Conservation (phyloP, 2,888 invertebrate genomes). For the Ichneumoninae sp. region DNA sequence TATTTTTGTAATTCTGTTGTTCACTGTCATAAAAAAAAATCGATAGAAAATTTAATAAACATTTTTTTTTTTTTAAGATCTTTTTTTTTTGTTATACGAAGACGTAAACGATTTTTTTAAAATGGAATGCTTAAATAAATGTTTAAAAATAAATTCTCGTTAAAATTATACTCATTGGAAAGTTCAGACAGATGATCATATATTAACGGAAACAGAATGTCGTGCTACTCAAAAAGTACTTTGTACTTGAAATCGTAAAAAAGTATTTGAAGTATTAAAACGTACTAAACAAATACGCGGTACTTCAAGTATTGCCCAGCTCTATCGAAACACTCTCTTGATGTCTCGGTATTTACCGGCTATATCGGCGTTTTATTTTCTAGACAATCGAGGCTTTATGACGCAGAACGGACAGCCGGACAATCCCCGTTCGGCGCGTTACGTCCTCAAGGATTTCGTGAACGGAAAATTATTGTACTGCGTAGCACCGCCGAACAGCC, state of each 20-base stretch:
- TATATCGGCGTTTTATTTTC: conserved; percentile 38
- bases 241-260: too few relatives aligned
- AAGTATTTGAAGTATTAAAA: too few relatives aligned
- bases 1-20: too few relatives aligned
- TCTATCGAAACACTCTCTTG: conserved; percentile 67
- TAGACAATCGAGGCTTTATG: conserved; percentile 98
- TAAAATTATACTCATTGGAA: too few relatives aligned
- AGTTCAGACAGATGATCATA: too few relatives aligned
- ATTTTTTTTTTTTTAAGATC: background rate
- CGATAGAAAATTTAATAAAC: background rate
- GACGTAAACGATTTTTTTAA: background rate
- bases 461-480: conserved; percentile 94
- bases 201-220: too few relatives aligned
- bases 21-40: too few relatives aligned
- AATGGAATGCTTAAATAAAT: too few relatives aligned
- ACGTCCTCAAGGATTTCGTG: conserved; percentile 96
- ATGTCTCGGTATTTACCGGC: background rate
- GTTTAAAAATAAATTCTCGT: too few relatives aligned
- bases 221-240: too few relatives aligned
- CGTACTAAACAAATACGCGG: too few relatives aligned
- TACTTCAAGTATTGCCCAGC: too few relatives aligned
- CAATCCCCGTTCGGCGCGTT: conserved; percentile 94
- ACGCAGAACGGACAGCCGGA: conserved; percentile 98
- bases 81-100: background rate
- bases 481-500: conserved; percentile 91